Evolutionary conservation across 2,797 vertebrate species (phyloP).

Genomic region (Hozukius guyotensis): DNA sequence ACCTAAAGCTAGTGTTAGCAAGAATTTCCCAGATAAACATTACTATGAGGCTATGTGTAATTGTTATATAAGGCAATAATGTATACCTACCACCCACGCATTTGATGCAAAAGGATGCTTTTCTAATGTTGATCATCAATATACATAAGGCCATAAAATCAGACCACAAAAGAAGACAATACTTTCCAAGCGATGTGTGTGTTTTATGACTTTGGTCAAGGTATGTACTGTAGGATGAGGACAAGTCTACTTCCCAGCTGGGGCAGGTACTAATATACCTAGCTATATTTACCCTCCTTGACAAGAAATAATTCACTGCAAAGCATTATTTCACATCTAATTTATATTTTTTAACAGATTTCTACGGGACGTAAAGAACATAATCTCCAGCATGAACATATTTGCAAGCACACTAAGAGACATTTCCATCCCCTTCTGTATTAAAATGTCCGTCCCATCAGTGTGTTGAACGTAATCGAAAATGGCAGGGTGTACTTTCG

Average conservation of each 20-base stretch:
- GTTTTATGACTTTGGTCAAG: neutral
- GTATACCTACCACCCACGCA: neutral
- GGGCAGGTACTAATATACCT: too few species aligned
- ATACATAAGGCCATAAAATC: neutral
- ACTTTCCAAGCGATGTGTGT: neutral
- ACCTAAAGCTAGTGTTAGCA: neutral
- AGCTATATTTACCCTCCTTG: neutral
- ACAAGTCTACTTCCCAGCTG: too few species aligned
- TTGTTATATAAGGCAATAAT: neutral
- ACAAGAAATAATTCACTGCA: too few species aligned
- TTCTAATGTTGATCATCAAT: neutral
- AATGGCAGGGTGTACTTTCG: slow-evolving; percentile 21
- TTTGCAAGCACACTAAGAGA: neutral
- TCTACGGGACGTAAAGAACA: neutral
- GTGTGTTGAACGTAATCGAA: slow-evolving; percentile 8
- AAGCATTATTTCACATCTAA: neutral
- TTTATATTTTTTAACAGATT: neutral
- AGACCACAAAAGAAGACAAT: neutral
- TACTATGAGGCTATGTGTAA: neutral
- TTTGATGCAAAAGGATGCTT: neutral
- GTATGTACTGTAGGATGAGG: neutral
- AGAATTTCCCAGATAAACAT: neutral
- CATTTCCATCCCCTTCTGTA: neutral
- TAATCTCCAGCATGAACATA: neutral
- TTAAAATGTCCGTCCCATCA: neutral